Evolutionary conservation across 1,140 invertebrate species (phyloP).

Genomic region (Batillaria attramentaria): DNA sequence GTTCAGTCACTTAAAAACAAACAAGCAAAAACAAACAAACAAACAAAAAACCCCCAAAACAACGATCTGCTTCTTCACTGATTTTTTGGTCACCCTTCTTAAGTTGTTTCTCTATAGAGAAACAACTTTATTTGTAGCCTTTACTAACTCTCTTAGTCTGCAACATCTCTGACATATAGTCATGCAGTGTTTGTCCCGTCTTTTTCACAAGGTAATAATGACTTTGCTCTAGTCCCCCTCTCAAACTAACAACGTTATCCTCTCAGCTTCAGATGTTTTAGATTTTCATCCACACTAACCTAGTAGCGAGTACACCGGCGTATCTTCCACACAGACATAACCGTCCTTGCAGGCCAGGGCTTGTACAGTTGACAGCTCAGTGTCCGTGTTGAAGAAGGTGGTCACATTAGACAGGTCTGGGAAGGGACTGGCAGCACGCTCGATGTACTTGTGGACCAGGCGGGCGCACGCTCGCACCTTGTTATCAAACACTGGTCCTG

Average conservation of each 20-base stretch:
- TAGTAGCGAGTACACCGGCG: constrained; percentile 39
- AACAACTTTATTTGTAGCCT: too few species aligned
- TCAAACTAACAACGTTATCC: too few species aligned
- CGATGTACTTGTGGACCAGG: constrained; percentile 39
- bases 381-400: constrained; percentile 44
- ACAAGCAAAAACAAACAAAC: neutral
- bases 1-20: neutral
- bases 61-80: too few species aligned
- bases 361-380: constrained; percentile 35
- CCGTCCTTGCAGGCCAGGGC: constrained; percentile 38
- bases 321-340: constrained; percentile 41
- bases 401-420: constrained; percentile 35
- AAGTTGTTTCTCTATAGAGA: too few species aligned
- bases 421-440: constrained; percentile 39
- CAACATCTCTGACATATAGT: too few species aligned
- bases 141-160: too few species aligned
- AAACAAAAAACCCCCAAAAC: neutral
- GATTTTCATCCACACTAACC: constrained; percentile 22
- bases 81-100: too few species aligned
- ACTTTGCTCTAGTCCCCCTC: too few species aligned
- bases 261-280: too few species aligned
- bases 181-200: too few species aligned
- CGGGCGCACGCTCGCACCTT: constrained; percentile 38
- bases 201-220: too few species aligned
- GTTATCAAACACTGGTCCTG: constrained; percentile 42